Percentiles rank a stretch among this genome's conserved stretches.
Conservation (phyloP, 2,113 vertebrate genomes). For the Donacobius atricapilla region DNA sequence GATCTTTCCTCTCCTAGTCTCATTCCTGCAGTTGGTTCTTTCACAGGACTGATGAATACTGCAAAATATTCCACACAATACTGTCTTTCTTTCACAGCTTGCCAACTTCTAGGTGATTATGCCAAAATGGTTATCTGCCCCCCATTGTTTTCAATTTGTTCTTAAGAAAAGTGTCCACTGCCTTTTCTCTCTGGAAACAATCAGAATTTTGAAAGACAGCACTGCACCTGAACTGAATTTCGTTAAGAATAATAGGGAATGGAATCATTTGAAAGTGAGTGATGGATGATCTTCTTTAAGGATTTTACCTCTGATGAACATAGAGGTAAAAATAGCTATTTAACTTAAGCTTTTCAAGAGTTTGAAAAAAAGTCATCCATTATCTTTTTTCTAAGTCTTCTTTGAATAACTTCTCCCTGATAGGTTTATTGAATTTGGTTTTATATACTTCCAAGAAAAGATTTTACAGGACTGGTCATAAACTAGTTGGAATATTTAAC, state of each 20-base stretch:
- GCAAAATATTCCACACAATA: neutral
- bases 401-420: neutral
- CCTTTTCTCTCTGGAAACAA: neutral
- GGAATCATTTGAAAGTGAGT: neutral
- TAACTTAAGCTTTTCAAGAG: neutral
- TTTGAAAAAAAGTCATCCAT: neutral
- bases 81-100: neutral
- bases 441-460: neutral
- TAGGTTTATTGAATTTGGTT: neutral
- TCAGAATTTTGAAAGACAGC: neutral
- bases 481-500: neutral
- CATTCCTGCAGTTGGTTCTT: neutral
- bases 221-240: neutral
- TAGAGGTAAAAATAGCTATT: neutral
- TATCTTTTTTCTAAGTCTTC: neutral
- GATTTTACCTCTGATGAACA: neutral
- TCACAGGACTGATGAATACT: neutral
- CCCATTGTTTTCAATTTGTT: conserved; percentile 37
- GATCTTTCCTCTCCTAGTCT: neutral
- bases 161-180: neutral
- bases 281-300: neutral
- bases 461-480: neutral
- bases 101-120: neutral
- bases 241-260: neutral
- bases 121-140: neutral